Evolutionary conservation across 2,797 vertebrate genomes (phyloP).

Genomic region (Eremophila alpestris): DNA sequence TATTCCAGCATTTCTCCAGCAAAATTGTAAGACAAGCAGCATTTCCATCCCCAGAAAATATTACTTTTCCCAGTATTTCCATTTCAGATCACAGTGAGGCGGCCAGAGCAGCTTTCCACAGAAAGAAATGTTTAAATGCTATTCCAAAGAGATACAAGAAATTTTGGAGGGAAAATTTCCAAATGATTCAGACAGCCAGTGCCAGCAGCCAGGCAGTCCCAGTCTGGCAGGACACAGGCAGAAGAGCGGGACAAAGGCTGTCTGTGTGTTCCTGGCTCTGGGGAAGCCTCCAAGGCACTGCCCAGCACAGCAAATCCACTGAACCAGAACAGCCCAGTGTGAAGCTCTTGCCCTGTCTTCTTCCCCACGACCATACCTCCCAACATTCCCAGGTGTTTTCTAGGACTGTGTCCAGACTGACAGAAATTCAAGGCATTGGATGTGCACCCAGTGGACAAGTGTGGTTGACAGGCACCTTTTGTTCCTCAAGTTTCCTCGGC

Average conservation of each 20-base stretch:
- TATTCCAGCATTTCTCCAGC: background rate
- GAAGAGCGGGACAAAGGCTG: background rate
- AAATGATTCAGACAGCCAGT: background rate
- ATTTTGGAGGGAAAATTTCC: background rate
- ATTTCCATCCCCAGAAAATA: background rate
- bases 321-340: background rate
- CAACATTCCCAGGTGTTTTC: accelerated
- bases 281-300: background rate
- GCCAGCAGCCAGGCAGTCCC: background rate
- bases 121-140: background rate
- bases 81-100: background rate
- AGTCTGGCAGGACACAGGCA: background rate
- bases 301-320: background rate
- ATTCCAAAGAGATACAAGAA: background rate
- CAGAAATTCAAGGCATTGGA: accelerated
- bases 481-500: background rate
- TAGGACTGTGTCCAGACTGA: background rate
- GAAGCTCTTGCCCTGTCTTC: background rate
- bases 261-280: background rate
- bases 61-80: background rate
- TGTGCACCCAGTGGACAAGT: background rate
- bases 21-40: background rate
- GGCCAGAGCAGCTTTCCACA: background rate
- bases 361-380: accelerated
- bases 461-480: background rate